Base-by-base conservation (phyloP, 1,140 invertebrate genomes). In the Drosophila murphyi region DNA sequence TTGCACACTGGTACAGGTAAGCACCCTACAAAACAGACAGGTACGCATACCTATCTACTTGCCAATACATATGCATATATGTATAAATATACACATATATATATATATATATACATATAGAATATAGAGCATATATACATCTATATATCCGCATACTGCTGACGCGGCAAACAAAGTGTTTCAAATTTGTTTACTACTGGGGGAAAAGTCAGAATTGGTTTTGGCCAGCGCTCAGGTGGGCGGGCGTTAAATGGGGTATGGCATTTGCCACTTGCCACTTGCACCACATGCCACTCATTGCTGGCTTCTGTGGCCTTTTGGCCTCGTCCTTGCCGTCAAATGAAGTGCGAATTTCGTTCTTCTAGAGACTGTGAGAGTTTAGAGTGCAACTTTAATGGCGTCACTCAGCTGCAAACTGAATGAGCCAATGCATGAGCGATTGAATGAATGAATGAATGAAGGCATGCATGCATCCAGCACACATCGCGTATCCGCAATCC, bases 151-250 rank as follows among this genome's bases (percentile, higher is more conserved):
- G 12, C 7, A 35, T 12, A 20, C 20, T 41, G 47, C 39, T 76
- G 72, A 82, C 76, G 79, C 63, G 55, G 65, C 39, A 83, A 87
- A 87, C 83, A 88, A 87, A 87, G 83, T 87, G 83, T 72, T 87
- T 87, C 85, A 80, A 87, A 87, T 87, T 87, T 87, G 83, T 87
- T 87, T 87, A 87, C 83, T 69, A 61, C 85, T 89, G 75, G 80
- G 20, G 2, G 7, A 29, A 50, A 72, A 48, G 41, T 52, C 55
- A 67, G 76, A 70, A 88, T 83, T 82, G 80, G 80, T 83, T 87
- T 87, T 78, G 72, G 79, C 61, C 57, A 60, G 69, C 65, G 59
- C 37, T 64, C 75, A 75, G 67, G 62, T 75, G 56, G 59, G 56
- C 56, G 51, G 62, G 52, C 57, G 71, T 71, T 81, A 78, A 82